Conservation (phyloP, 2,797 vertebrate species). For the Eutrigla gurnardus region DNA sequence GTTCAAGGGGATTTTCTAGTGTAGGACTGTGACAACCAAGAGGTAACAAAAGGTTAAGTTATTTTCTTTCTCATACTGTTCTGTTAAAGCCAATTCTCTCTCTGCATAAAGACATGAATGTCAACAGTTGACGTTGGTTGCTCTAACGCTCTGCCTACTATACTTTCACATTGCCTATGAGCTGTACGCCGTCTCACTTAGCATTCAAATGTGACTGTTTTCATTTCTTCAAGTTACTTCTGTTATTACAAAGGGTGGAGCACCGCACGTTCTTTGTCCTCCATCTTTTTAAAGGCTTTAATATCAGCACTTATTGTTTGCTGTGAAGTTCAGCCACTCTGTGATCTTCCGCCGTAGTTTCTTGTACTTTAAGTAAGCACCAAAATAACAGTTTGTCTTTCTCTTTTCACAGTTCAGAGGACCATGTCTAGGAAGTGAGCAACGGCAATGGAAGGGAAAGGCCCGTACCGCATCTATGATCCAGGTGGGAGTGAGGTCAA, state of each 20-base stretch:
- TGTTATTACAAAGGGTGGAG: not conserved
- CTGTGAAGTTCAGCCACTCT: not conserved
- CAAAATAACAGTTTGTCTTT: constrained; percentile 20
- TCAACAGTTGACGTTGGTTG: not conserved
- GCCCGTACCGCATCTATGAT: constrained; percentile 97
- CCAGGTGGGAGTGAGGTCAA: constrained; percentile 90
- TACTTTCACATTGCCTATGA: not conserved
- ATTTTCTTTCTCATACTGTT: not conserved
- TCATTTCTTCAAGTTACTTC: not conserved
- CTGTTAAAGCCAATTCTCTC: not conserved
- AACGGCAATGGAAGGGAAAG: constrained; percentile 93
- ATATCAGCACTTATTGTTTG: constrained; percentile 9
- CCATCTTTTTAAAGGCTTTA: not conserved
- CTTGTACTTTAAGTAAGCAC: not conserved
- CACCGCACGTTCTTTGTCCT: not conserved
- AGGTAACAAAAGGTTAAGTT: not conserved
- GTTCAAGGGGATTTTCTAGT: not conserved
- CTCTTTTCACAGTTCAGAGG: constrained; percentile 63
- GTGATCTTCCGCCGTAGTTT: not conserved
- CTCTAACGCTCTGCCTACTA: not conserved
- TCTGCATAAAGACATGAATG: not conserved
- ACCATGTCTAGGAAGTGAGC: constrained; percentile 80
- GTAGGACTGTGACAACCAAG: not conserved
- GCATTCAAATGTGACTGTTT: not conserved
- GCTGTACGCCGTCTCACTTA: not conserved